Evolutionary conservation across 1,140 invertebrate genomes (phyloP).

Genomic region (Papilio dardanus): DNA sequence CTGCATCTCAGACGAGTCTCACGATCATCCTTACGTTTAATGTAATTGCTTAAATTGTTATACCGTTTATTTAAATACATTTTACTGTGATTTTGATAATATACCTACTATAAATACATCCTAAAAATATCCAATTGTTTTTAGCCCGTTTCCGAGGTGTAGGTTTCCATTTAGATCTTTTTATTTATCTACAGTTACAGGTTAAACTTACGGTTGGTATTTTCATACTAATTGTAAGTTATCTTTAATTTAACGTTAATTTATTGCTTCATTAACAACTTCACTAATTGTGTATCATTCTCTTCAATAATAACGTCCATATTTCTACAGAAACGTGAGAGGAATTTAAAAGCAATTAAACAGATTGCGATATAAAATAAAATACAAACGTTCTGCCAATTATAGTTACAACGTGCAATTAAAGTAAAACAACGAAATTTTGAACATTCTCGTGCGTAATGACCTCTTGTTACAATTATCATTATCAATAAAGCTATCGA

Average conservation of each 20-base stretch:
- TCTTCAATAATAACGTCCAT: background rate
- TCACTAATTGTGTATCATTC: background rate
- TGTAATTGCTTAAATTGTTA: slow-evolving; percentile 44
- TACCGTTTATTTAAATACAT: background rate
- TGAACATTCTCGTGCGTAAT: slow-evolving; percentile 15
- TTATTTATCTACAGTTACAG: background rate
- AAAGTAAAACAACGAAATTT: slow-evolving; percentile 21
- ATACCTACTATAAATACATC: too few relatives aligned
- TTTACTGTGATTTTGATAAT: background rate
- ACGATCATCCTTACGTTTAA: slow-evolving; percentile 45
- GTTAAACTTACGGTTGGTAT: background rate
- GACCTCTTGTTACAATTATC: slow-evolving; percentile 36
- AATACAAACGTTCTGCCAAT: slow-evolving; percentile 12
- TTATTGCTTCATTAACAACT: background rate
- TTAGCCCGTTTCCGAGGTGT: background rate
- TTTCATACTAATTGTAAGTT: background rate
- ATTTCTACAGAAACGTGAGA: slow-evolving; percentile 1
- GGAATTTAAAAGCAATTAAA: slow-evolving; percentile 7
- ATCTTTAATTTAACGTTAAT: background rate
- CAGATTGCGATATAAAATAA: slow-evolving; percentile 12
- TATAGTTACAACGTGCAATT: slow-evolving; percentile 26
- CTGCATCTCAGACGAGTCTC: slow-evolving; percentile 42
- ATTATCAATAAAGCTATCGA: slow-evolving; percentile 55
- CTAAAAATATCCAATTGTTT: too few relatives aligned
- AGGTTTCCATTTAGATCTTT: background rate